Percentiles rank a stretch among this genome's conserved stretches.
phyloP scores from a whole-genome alignment of 2,888 invertebrate species.

The Eupeodes latifasciatus region DNA sequence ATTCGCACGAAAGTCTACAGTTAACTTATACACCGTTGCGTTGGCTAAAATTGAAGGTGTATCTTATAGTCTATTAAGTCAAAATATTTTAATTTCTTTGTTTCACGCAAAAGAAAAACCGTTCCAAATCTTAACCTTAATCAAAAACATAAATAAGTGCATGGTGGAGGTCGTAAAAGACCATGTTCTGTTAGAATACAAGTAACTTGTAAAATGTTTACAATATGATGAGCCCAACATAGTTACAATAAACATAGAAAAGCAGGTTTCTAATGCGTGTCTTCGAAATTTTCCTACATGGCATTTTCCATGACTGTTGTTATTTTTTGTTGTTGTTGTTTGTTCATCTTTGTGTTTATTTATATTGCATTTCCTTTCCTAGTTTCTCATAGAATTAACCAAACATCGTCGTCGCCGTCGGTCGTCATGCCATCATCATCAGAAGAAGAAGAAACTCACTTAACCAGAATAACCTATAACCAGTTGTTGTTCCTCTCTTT shows the following conservation, averaged over 20 bases:
- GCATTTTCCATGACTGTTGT: conserved; percentile 36
- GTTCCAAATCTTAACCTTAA: background rate
- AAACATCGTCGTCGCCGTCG: background rate
- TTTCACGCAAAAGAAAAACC: background rate
- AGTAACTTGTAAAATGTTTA: background rate
- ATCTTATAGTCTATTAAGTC: background rate
- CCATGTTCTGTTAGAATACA: too few relatives aligned
- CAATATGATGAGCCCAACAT: conserved; percentile 14
- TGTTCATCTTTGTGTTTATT: conserved; percentile 31
- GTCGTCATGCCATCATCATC: background rate
- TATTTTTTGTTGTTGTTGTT: background rate
- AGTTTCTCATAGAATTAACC: conserved; percentile 8
- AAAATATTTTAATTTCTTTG: background rate
- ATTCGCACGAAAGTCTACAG: too few relatives aligned
- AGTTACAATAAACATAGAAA: conserved; percentile 8
- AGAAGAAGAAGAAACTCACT: conserved; percentile 37
- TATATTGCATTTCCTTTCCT: conserved; percentile 36
- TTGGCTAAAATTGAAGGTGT: too few relatives aligned
- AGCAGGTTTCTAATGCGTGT: conserved; percentile 73
- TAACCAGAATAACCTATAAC: conserved; percentile 48
- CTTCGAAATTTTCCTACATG: conserved; percentile 51
- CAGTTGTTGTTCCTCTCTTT: conserved; percentile 42
- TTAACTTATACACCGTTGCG: too few relatives aligned
- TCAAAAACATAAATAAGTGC: too few relatives aligned
- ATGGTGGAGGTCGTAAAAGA: too few relatives aligned